Evolutionary conservation across 1,140 invertebrate species (phyloP).

Genomic region (Brachystomella parvula): DNA sequence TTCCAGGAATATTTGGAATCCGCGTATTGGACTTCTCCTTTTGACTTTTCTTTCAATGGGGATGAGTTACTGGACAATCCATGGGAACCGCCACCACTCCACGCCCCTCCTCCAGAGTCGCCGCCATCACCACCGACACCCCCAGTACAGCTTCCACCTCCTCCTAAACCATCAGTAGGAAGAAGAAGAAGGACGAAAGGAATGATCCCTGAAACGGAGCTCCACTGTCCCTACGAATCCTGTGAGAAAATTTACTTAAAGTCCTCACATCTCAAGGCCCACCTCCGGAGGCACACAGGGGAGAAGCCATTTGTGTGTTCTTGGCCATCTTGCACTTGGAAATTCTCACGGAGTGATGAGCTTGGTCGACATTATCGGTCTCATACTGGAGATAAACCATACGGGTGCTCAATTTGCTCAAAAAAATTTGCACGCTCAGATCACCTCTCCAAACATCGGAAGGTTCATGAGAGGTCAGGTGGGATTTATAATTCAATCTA

Average conservation of each 20-base stretch:
- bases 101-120: background rate
- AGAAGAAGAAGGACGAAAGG: background rate
- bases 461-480: conserved; percentile 56
- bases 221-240: conserved; percentile 27
- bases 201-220: background rate
- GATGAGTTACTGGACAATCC: background rate
- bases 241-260: conserved; percentile 75
- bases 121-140: background rate
- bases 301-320: conserved; percentile 88
- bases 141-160: background rate
- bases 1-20: conserved; percentile 5
- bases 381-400: conserved; percentile 77
- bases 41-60: background rate
- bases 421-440: conserved; percentile 83
- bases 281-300: conserved; percentile 82
- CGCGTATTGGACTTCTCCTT: background rate
- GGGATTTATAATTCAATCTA: background rate
- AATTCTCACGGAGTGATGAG: conserved; percentile 89
- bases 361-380: conserved; percentile 65
- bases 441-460: conserved; percentile 79
- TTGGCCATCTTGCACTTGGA: conserved; percentile 87
- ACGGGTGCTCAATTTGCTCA: conserved; percentile 69
- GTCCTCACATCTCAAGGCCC: conserved; percentile 87
- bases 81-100: background rate
- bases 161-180: background rate